phyloP scores from a whole-genome alignment of 2,797 vertebrate species.

The Semaprochilodus insignis region DNA sequence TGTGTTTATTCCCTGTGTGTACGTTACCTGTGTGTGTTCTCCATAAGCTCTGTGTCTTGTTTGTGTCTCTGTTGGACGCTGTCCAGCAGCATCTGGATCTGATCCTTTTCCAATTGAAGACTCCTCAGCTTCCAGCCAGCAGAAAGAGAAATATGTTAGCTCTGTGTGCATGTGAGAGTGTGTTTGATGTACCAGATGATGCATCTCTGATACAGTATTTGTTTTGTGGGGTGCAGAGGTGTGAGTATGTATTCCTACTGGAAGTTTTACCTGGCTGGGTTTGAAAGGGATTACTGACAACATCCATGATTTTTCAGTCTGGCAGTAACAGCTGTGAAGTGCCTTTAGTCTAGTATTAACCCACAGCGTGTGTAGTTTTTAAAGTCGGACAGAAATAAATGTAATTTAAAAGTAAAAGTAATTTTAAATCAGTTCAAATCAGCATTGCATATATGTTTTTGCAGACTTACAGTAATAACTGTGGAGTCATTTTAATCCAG shows the following conservation, averaged over 20 bases:
- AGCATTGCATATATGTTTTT: no score
- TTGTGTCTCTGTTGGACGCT: constrained; percentile 82
- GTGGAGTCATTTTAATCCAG: no score
- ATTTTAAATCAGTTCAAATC: no score
- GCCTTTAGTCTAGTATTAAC: not conserved
- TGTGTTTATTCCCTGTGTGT: not conserved
- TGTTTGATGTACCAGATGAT: not conserved
- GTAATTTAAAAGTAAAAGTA: no score
- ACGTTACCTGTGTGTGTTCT: constrained; percentile 70
- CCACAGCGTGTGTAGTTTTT: not conserved
- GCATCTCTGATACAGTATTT: no score
- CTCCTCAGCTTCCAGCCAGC: constrained; percentile 77
- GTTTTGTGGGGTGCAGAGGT: not conserved
- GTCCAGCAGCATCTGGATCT: constrained; percentile 82
- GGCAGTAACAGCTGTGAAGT: not conserved
- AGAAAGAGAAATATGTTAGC: not conserved
- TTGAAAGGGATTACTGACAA: no score
- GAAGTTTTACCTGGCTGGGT: not conserved
- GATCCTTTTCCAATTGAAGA: constrained; percentile 83
- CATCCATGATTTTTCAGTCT: no score
- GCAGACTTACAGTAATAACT: not conserved
- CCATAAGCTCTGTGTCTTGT: constrained; percentile 85
- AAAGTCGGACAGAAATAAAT: no score
- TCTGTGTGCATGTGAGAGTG: not conserved
- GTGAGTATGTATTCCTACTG: not conserved